Percentiles rank a stretch among this genome's conserved stretches.
These are phyloP conservation scores for Poeciliopsis turneri DNA, from an alignment of 2,797 vertebrate genomes.

Conservation along the genomic window DNA sequence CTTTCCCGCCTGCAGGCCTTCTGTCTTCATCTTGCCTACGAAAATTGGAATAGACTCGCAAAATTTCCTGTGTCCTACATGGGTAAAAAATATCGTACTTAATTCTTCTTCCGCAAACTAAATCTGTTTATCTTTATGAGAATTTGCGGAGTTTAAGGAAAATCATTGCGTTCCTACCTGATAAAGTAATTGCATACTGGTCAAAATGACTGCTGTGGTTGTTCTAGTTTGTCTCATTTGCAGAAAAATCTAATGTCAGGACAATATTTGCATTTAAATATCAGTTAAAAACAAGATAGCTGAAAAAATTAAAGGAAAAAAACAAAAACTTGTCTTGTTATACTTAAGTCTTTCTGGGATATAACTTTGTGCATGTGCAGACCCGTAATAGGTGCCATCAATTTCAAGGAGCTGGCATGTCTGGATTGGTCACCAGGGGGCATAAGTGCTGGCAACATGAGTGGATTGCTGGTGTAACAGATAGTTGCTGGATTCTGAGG, in stretches of 20 bases:
- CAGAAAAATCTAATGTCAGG: neutral
- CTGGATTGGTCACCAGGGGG: constrained; percentile 3
- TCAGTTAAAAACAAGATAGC: constrained; percentile 1
- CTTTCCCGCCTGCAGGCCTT: neutral
- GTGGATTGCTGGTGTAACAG: constrained; percentile 3
- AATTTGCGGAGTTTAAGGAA: neutral
- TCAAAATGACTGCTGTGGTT: neutral
- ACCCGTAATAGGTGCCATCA: neutral
- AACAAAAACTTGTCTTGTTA: neutral
- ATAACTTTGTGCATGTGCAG: neutral
- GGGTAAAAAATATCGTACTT: neutral
- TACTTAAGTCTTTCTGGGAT: neutral
- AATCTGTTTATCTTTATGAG: neutral
- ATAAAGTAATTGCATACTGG: neutral
- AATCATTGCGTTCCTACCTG: neutral
- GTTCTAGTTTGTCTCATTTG: neutral
- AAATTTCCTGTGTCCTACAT: neutral
- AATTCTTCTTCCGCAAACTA: neutral
- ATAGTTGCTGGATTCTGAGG: neutral
- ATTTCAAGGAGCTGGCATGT: constrained; percentile 4
- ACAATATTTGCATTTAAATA: neutral
- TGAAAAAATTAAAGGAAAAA: neutral
- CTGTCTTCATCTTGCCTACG: neutral
- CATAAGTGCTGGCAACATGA: constrained; percentile 4
- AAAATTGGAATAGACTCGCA: neutral